Evolutionary conservation across 2,113 vertebrate genomes (phyloP), one percentile per base, ranked within the genome.

Genomic region (Phrynocephalus versicolor): DNA sequence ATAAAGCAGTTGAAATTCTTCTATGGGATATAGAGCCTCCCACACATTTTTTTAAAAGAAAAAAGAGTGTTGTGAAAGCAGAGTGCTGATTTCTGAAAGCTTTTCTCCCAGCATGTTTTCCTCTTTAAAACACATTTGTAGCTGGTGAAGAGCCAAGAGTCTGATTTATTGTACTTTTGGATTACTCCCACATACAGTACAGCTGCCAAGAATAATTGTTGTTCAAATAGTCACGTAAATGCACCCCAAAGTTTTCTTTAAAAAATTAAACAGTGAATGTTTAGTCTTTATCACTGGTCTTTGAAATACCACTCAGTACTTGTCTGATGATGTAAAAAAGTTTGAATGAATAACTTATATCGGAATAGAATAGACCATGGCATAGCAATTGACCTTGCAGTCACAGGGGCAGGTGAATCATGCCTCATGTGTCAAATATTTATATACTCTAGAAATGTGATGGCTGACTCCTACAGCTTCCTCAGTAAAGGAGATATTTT

Each of bases 181-280:
- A 72, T 51, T 35, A 10, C 64, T 85, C 45, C 74, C 64, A 30
- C 25, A 45, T 65, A 25, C 58, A 45, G 6, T 25, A 25, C 57
- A 78, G 41, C 82, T 85, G 74, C 51, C 65, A 78, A 69, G 51
- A 58, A 45, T 64, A 19, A 74, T 45, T 23, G 57, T 27, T 78
- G 73, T 57, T 84, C 41, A 84, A 51, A 84, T 75, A 55, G n/a
- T n/a, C n/a, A n/a, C 14, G 35, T 18, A 69, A 85, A 85, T 39
- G 19, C 55, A 77, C 67, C 57, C 75, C 51, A 84, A 65, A 67
- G n/a, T 37, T 51, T 51, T 51, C 10, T 51, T 51, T 9, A 77
- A 55, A 69, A n/a, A 55, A 39, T 69, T 51, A 15, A 78, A 67
- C 39, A n/a, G 35, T 65, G 62, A 33, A 16, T 58, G 77, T 81